Conservation (phyloP, 2,888 invertebrate species). For the Tipula confusa region DNA sequence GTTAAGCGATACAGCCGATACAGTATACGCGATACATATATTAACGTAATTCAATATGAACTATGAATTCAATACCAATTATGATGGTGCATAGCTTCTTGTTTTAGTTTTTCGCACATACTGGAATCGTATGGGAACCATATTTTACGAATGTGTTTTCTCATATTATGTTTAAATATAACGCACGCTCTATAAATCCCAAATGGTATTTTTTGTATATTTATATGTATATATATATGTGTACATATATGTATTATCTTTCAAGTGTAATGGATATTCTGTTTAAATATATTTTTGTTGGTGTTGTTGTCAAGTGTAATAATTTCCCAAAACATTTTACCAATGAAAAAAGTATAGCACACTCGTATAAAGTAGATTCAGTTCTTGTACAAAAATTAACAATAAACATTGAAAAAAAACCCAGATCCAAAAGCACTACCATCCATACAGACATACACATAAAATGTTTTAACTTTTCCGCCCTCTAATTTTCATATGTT, state of each 20-base stretch:
- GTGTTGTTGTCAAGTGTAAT: constrained; percentile 9
- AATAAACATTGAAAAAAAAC: not conserved
- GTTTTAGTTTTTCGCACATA: not conserved
- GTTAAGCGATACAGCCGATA: no score
- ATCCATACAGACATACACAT: not conserved
- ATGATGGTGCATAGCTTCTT: not conserved
- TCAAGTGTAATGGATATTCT: constrained; percentile 1
- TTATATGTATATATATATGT: no score
- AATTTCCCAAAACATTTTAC: not conserved
- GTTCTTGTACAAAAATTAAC: not conserved
- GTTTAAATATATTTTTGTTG: not conserved
- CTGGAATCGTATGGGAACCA: not conserved
- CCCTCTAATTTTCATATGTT: not conserved
- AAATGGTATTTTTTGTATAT: not conserved
- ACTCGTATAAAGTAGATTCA: not conserved
- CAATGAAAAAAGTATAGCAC: not conserved
- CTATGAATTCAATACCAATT: not conserved
- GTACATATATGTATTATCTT: constrained; percentile 13
- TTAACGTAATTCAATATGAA: no score
- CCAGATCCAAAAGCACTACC: not conserved
- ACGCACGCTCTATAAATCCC: not conserved
- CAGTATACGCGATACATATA: no score
- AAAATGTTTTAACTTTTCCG: constrained; percentile 20
- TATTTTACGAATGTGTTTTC: no score
- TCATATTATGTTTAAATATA: no score